These are phyloP conservation scores for Centruroides sculpturatus DNA, from an alignment of 1,140 invertebrate genomes.

Conservation along the genomic window DNA sequence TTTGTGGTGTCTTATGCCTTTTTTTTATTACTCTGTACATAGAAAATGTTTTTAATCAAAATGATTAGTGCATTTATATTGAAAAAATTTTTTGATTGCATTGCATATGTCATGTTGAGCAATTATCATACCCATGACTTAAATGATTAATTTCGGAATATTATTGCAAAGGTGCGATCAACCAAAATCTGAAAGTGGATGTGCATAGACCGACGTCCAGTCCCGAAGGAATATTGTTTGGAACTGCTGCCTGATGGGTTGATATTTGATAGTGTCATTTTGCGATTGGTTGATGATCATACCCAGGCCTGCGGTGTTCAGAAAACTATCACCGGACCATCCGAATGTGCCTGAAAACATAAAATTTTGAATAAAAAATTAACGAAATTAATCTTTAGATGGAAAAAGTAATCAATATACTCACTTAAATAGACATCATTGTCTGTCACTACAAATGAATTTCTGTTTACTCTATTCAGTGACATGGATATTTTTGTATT, in stretches of 20 bases:
- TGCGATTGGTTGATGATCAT: slow-evolving; percentile 5
- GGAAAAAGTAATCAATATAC: neutral
- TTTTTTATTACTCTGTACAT: too few species aligned
- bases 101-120: too few species aligned
- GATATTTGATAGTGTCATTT: slow-evolving; percentile 1
- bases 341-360: slow-evolving; percentile 69
- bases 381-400: too few species aligned
- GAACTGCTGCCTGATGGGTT: slow-evolving; percentile 48
- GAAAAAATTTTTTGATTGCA: too few species aligned
- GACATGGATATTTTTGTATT: slow-evolving; percentile 62
- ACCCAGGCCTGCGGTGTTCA: slow-evolving; percentile 69
- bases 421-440: slow-evolving; percentile 72
- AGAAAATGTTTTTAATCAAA: too few species aligned
- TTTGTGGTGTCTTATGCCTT: too few species aligned
- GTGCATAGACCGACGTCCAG: slow-evolving; percentile 59
- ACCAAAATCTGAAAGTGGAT: slow-evolving; percentile 9
- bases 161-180: too few species aligned
- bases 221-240: slow-evolving; percentile 69
- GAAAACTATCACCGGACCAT: slow-evolving; percentile 96
- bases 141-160: too few species aligned
- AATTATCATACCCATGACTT: too few species aligned
- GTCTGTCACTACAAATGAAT: slow-evolving; percentile 99
- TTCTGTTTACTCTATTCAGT: slow-evolving; percentile 84
- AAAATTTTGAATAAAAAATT: slow-evolving; percentile 3
- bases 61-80: too few species aligned